phyloP scores from a whole-genome alignment of 2,888 invertebrate species.

The Alloplasta piceator region DNA sequence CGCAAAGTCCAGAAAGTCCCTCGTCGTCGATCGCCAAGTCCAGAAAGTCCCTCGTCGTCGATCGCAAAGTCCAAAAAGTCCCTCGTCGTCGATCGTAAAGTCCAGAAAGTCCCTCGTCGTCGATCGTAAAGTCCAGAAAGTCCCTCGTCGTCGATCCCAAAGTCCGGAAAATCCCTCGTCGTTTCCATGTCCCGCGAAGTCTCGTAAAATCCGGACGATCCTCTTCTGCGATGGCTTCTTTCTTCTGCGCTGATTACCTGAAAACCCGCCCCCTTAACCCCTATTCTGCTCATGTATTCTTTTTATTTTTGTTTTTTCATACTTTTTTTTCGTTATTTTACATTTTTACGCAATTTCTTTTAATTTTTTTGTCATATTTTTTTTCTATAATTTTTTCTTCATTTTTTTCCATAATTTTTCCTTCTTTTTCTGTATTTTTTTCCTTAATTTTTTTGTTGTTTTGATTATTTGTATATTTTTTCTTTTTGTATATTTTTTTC shows the following conservation, averaged over 20 bases:
- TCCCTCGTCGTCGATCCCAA: constrained; percentile 4
- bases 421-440: not conserved
- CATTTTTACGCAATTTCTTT: constrained; percentile 33
- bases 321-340: constrained; percentile 50
- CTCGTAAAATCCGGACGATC: constrained; percentile 1
- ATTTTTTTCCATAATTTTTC: constrained; percentile 13
- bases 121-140: not conserved
- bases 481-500: constrained; percentile 1
- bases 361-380: constrained; percentile 31
- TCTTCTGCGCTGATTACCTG: constrained; percentile 61
- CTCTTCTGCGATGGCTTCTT: constrained; percentile 57
- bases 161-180: too few relatives aligned
- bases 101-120: not conserved
- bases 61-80: not conserved
- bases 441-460: not conserved
- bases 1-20: too few relatives aligned
- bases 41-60: too few relatives aligned
- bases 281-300: constrained; percentile 50
- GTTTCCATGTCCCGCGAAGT: constrained; percentile 33
- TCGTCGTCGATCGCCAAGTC: too few relatives aligned
- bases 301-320: constrained; percentile 31
- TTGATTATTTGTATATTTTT: not conserved
- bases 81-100: constrained; percentile 3
- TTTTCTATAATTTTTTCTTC: constrained; percentile 43
- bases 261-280: constrained; percentile 41